Base-by-base conservation (phyloP, 2,888 invertebrate genomes). In the Apodemia mormo region DNA sequence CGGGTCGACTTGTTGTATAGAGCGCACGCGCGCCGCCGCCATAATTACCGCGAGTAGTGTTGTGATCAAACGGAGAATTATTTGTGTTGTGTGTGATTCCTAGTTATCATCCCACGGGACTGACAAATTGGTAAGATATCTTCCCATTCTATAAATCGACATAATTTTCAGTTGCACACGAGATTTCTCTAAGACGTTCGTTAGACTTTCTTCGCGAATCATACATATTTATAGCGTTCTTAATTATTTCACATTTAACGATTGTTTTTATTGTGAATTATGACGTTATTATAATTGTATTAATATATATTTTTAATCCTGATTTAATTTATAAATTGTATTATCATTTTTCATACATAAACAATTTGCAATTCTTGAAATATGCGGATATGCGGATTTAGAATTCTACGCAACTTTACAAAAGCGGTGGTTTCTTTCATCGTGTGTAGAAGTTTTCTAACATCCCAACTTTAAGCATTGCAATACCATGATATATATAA, bases 51-150 rank as follows among this genome's bases (percentile, higher is more conserved):
- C 58, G 58, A 58, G 58, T 45, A 12, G 45, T 58, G 58, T 58
- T 29, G 58, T 58, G 58, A 58, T 30, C 22, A 22, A 58, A 58
- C 58, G 58, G 29, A 58, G 58, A 58, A 58, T 58, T 29, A 56
- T 43, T 33, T 43, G 68, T 68, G 68, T 61, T 67, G 67, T 67
- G 67, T 58, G 56, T 67, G 67, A 58, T 58, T 58, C 10, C 58
- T 58, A 8, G 10, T 30, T 29, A 29, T 4, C 10, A 9, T 30
- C 30, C 29, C 29, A 30, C 8, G 58, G 58, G 58, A 30, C 3
- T 29, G 29, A 58, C 10, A 10, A 58, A 30, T 30, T 30, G 58
- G 58, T 58, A 29, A 58, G 58, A 7, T 10, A 30, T 3, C 56
- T 56, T 29, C 29, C 58, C 3, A 45, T 45, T 45, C 0, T 56